Base-by-base conservation (phyloP, 2,113 vertebrate species). In the Periophthalmus modestus region DNA sequence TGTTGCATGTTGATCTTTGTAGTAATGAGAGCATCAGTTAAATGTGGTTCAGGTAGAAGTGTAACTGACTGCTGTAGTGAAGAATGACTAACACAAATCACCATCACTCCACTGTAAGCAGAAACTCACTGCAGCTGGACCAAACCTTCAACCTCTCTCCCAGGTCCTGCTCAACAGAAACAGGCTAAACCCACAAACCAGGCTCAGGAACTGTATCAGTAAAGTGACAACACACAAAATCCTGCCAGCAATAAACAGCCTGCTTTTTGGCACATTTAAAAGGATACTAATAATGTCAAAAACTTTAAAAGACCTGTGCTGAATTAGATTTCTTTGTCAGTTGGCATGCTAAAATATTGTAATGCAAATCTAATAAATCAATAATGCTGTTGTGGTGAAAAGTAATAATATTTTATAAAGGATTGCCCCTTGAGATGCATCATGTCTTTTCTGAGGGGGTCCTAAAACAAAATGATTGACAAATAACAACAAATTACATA, bases 11-110 rank as follows among this genome's bases (percentile, higher is more conserved):
- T 43, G 39, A 43, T 72, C 28, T 2, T 28, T 28, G 79, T 67
- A 43, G 39, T 34, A 23, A 77, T 67, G 74, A 39, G 21, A 79
- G 69, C 63, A 34, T 43, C 71, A 70, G 75, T 54, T 89, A 71
- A 69, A 74, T 73, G 61, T 34, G 16, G 4, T 66, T 66, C 62
- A 34, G 46, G 50, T 85, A 86, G 85, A 36, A 80, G 79, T 3
- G 79, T 11, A 78, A 85, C 76, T 87, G 59, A 65, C 24, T 80
- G 79, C 79, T 57, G 75, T 72, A 79, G 68, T 77, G 74, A 75
- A 71, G 79, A 67, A 83, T 89, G 87, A 91, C 91, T 90, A 89
- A 92, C 73, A 78, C 3, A 75, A 91, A 90, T 74, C 84, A 82
- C 65, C 68, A 48, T 82, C 77, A 72, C 76, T 70, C 63, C 69